phyloP scores from a whole-genome alignment of 1,140 invertebrate species.

The Brachionus angularis region DNA sequence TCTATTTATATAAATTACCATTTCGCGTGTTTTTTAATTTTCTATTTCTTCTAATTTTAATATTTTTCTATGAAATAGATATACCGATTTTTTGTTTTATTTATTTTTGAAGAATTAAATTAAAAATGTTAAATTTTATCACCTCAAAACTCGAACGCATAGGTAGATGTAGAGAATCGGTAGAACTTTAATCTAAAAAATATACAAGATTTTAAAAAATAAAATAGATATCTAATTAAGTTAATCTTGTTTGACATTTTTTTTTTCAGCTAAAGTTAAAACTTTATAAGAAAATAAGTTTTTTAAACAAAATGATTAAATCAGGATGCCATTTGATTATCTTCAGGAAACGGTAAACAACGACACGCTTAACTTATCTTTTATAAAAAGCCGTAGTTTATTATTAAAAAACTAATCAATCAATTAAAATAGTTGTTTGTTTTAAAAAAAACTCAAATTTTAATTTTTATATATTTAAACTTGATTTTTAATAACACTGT shows the following conservation, averaged over 20 bases:
- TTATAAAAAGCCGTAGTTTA: too few relatives aligned
- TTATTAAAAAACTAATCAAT: too few relatives aligned
- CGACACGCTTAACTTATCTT: slow-evolving; percentile 6
- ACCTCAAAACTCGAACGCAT: slow-evolving; percentile 2
- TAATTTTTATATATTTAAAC: neutral
- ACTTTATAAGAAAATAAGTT: slow-evolving; percentile 42
- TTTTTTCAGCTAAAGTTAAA: too few relatives aligned
- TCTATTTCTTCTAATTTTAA: too few relatives aligned
- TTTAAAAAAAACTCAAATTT: neutral
- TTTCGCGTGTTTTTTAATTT: neutral
- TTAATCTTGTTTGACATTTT: slow-evolving; percentile 43
- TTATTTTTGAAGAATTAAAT: too few relatives aligned
- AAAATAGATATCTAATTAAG: slow-evolving; percentile 37
- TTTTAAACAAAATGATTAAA: slow-evolving; percentile 41
- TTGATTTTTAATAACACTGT: slow-evolving; percentile 4
- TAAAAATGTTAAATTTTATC: too few relatives aligned
- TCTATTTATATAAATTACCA: neutral
- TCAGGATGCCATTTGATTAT: slow-evolving; percentile 24
- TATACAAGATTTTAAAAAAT: too few relatives aligned
- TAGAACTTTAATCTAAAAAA: neutral
- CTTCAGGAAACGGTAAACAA: neutral
- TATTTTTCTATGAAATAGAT: too few relatives aligned
- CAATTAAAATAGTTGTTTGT: slow-evolving; percentile 8
- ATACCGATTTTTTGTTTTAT: too few relatives aligned
- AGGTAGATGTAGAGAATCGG: neutral